Evolutionary conservation across 2,797 vertebrate species (phyloP).

Genomic region (Molothrus ater): DNA sequence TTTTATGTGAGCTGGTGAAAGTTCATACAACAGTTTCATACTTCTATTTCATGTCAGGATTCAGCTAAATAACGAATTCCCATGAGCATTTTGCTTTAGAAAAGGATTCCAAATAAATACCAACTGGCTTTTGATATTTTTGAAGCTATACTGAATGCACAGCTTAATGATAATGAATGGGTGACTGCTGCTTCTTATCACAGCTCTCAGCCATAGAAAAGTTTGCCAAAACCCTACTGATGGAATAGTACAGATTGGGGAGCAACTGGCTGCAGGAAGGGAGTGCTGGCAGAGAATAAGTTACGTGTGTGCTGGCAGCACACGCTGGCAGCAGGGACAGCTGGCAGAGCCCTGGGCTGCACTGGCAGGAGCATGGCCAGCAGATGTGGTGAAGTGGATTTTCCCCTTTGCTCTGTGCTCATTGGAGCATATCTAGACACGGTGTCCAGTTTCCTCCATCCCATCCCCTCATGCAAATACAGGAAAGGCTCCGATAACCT

Average conservation of each 20-base stretch:
- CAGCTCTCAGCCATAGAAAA: not conserved
- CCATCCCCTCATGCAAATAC: fast-evolving
- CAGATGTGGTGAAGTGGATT: not conserved
- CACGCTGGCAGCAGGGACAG: not conserved
- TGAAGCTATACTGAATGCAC: not conserved
- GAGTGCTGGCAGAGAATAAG: not conserved
- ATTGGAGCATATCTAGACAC: not conserved
- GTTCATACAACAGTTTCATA: not conserved
- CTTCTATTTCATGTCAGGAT: not conserved
- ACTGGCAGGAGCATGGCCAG: fast-evolving
- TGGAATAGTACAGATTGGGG: not conserved
- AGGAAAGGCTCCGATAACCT: fast-evolving
- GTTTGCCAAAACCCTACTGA: not conserved
- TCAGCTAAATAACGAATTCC: not conserved
- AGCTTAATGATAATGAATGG: not conserved
- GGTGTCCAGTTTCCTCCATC: not conserved
- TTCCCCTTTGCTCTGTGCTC: not conserved
- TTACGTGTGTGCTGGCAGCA: fast-evolving
- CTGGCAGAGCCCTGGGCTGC: not conserved
- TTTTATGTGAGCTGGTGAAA: not conserved
- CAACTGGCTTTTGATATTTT: not conserved
- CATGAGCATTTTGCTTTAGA: not conserved
- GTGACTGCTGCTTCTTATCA: not conserved
- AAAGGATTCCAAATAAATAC: not conserved
- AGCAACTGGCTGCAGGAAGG: not conserved